Conservation (phyloP, 2,888 invertebrate species). For the Galeruca laticollis region DNA sequence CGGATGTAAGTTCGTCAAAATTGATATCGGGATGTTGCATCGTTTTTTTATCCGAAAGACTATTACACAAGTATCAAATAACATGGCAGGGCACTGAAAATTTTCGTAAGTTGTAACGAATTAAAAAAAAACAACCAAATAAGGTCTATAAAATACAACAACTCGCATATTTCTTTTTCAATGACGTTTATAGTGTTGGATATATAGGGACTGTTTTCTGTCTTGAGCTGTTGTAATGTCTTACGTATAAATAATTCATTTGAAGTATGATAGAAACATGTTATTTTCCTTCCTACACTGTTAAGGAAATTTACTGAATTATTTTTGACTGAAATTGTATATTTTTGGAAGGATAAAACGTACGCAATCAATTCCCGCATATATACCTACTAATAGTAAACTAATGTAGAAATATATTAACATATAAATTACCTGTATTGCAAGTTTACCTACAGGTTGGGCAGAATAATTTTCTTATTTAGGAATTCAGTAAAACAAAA, state of each 20-base stretch:
- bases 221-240: background rate
- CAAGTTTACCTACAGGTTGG: too few relatives aligned
- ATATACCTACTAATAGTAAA: too few relatives aligned
- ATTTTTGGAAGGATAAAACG: too few relatives aligned
- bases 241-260: background rate
- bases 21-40: background rate
- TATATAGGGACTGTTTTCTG: background rate
- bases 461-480: too few relatives aligned
- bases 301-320: background rate
- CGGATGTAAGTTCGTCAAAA: background rate
- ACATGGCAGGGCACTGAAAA: background rate
- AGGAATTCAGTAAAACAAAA: too few relatives aligned
- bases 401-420: too few relatives aligned
- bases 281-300: background rate
- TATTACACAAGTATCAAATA: background rate
- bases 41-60: background rate
- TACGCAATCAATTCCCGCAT: too few relatives aligned
- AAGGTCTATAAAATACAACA: slow-evolving; percentile 7
- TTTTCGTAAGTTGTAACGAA: slow-evolving; percentile 7
- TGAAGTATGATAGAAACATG: background rate
- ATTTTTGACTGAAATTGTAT: too few relatives aligned
- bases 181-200: slow-evolving; percentile 12
- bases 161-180: slow-evolving; percentile 9
- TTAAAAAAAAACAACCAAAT: slow-evolving; percentile 1
- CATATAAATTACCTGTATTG: too few relatives aligned